Evolutionary conservation across 1,140 invertebrate genomes (phyloP), one percentile per base, ranked within the genome.

Genomic region (Drosophila ironensis): DNA sequence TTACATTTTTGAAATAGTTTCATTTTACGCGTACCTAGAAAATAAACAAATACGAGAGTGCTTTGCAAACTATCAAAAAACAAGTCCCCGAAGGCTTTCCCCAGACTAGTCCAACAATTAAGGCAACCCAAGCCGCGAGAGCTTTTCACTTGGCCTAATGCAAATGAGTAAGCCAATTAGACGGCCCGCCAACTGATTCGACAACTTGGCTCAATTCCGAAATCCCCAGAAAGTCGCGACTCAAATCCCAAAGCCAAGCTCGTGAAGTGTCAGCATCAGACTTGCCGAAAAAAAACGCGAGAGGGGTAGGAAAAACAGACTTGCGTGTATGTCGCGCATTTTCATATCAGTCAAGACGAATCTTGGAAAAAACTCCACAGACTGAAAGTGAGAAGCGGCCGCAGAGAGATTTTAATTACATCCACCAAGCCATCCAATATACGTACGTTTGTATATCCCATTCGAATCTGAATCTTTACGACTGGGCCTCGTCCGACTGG

Each of bases 341-440:
- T 5, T 14, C 74, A 72, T 84, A 84, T 84, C 80, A 84, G 80
- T 74, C 80, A 86, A 78, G 71, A 75, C 44, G 56, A 68, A 84
- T 84, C 80, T 57, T 48, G 44, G 40, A 38, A 51, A 46, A 42
- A 38, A 54, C 11, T 12, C 30, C 45, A 35, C 63, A 50, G 66
- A 33, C 72, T 37, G 37, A 81, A 87, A 87, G 71, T 80, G 75
- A 86, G 80, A 84, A 84, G 16, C 27, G 14, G 16, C 22, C 25
- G 28, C 33, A 46, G 53, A 70, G 66, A 74, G 80, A 86, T 74
- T 88, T 76, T 80, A 88, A 88, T 84, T 88, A 84, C 78, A 88
- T 63, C 71, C 80, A 63, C 41, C 57, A 48, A 14, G 12, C 56
- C 56, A 35, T 27, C 24, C 66, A n/a, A n/a, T n/a, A n/a, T n/a